Evolutionary conservation across 53 echinoderm and acorn worm species (phyloP).

Genomic region (Hippasteria phrygiana): DNA sequence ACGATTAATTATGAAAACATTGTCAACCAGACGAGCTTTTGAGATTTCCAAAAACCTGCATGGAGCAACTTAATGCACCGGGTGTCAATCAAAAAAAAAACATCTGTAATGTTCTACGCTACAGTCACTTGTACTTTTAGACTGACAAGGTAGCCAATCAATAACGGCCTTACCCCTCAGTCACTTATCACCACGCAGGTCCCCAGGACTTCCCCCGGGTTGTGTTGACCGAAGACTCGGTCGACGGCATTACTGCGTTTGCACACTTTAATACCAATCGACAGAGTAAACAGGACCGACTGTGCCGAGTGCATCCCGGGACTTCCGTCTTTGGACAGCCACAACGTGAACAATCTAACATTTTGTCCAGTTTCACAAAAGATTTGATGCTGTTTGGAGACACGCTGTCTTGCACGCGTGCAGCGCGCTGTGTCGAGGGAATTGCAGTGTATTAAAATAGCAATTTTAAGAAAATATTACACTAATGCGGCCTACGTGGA

Average conservation of each 20-base stretch:
- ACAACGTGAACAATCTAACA: background rate
- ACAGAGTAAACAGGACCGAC: background rate
- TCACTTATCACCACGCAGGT: background rate
- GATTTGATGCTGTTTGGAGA: no score
- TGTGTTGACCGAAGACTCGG: conserved; percentile 6
- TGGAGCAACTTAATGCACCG: no score
- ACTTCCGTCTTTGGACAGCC: background rate
- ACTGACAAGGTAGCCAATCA: background rate
- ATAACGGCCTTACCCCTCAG: background rate
- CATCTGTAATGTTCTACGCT: background rate
- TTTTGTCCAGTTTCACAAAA: background rate
- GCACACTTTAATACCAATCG: background rate
- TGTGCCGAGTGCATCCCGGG: background rate
- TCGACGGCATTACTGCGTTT: background rate
- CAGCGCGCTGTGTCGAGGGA: no score
- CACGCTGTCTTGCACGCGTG: no score
- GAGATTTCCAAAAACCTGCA: no score
- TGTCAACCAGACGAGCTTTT: background rate
- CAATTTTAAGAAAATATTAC: no score
- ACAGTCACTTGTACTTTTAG: background rate
- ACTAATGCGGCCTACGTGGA: no score
- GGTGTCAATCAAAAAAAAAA: no score
- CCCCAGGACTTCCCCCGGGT: background rate
- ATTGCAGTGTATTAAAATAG: no score
- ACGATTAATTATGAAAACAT: background rate